These are phyloP conservation scores for Scaptomyza polygonia DNA, from an alignment of 2,888 invertebrate genomes.

Conservation along the genomic window DNA sequence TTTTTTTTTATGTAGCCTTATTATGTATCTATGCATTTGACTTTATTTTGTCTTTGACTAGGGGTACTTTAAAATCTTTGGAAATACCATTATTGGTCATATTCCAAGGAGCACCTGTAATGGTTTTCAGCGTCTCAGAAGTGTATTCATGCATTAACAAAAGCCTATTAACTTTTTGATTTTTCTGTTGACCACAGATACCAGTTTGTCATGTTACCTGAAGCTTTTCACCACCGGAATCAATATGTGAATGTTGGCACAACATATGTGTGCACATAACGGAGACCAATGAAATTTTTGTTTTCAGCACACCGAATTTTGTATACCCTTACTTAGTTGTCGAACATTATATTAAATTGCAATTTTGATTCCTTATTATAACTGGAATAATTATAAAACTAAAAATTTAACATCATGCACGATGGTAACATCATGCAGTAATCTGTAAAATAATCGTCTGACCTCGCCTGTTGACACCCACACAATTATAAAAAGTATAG, in stretches of 20 bases:
- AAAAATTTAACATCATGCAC: not conserved
- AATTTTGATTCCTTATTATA: not conserved
- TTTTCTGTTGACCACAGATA: conserved; percentile 25
- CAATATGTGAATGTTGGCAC: conserved; percentile 12
- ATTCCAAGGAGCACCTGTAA: too few relatives aligned
- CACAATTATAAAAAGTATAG: not conserved
- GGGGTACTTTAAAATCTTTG: too few relatives aligned
- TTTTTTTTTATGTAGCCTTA: too few relatives aligned
- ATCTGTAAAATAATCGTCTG: not conserved
- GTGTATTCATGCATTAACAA: conserved; percentile 8
- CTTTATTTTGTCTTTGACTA: too few relatives aligned
- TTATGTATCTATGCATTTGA: too few relatives aligned
- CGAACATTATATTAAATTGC: too few relatives aligned
- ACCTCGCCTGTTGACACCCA: too few relatives aligned
- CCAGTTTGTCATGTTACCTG: conserved; percentile 32
- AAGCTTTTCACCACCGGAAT: conserved; percentile 24
- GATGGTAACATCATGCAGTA: too few relatives aligned
- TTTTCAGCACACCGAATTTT: not conserved
- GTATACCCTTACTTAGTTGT: conserved; percentile 15
- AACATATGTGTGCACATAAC: conserved; percentile 6
- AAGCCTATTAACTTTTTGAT: conserved; percentile 32
- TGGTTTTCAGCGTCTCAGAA: too few relatives aligned
- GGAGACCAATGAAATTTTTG: not conserved
- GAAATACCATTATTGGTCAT: too few relatives aligned
- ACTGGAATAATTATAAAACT: not conserved